Evolutionary conservation across 2,797 vertebrate species (phyloP).

Genomic region (Leptoclinus maculatus): DNA sequence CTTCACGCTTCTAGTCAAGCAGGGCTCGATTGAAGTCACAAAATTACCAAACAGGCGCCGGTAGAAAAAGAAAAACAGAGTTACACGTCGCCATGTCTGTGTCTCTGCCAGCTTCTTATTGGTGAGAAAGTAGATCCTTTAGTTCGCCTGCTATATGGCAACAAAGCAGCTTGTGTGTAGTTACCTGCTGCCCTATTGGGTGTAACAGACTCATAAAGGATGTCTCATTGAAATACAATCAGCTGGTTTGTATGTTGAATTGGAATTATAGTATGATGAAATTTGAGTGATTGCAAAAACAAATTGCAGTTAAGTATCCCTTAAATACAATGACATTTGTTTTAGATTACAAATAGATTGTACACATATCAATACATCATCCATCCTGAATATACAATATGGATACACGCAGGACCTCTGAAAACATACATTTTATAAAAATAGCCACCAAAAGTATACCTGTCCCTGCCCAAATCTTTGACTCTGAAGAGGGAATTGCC

Average conservation of each 20-base stretch:
- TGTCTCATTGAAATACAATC: not conserved
- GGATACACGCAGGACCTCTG: not conserved
- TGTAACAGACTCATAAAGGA: too few relatives aligned
- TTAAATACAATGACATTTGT: not conserved
- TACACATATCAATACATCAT: not conserved
- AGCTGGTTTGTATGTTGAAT: too few relatives aligned
- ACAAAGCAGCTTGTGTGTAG: not conserved
- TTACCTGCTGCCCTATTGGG: too few relatives aligned
- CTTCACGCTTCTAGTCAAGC: too few relatives aligned
- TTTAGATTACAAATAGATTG: not conserved
- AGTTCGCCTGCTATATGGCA: not conserved
- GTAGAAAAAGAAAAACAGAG: not conserved
- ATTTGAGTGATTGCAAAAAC: too few relatives aligned
- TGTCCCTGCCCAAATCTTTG: constrained; percentile 28
- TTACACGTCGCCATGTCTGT: not conserved
- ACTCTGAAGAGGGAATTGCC: constrained; percentile 29
- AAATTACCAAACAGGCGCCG: not conserved
- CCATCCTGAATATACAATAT: not conserved
- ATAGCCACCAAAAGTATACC: not conserved
- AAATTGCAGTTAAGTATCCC: not conserved
- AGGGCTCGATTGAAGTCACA: not conserved
- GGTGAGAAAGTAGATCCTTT: not conserved
- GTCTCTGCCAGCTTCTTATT: not conserved
- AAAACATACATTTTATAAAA: constrained; percentile 13
- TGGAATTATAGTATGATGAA: not conserved